Evolutionary conservation across 1,140 invertebrate genomes (phyloP).

Genomic region (Drosophila yakuba): DNA sequence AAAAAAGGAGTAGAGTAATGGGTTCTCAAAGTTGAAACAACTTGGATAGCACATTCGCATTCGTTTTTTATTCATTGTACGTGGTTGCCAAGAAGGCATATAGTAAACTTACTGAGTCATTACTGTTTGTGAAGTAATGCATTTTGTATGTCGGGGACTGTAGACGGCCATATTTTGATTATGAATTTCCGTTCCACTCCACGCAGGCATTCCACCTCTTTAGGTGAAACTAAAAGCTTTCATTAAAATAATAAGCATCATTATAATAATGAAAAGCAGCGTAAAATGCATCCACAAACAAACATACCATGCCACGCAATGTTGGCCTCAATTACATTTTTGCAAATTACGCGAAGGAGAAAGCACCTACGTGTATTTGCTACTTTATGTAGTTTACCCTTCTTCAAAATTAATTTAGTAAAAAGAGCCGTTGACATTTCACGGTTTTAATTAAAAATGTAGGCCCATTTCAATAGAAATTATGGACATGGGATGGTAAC

Average conservation of each 20-base stretch:
- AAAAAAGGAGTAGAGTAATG: too few relatives aligned
- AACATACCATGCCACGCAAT: background rate
- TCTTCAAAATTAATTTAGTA: background rate
- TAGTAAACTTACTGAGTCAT: too few relatives aligned
- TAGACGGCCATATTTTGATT: too few relatives aligned
- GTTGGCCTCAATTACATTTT: background rate
- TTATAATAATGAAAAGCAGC: background rate
- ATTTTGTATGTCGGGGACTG: too few relatives aligned
- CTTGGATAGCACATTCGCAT: too few relatives aligned
- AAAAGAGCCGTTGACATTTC: background rate
- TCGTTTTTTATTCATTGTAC: too few relatives aligned
- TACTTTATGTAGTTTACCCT: background rate
- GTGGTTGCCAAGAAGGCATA: too few relatives aligned
- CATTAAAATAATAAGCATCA: background rate
- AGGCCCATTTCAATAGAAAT: background rate
- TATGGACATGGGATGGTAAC: too few relatives aligned
- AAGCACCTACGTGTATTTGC: too few relatives aligned
- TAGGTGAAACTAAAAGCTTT: background rate
- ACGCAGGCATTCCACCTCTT: background rate
- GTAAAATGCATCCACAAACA: background rate
- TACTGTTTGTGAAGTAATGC: too few relatives aligned
- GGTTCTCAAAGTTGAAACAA: too few relatives aligned
- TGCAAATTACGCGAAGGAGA: too few relatives aligned
- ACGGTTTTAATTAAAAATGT: background rate
- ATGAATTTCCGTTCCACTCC: background rate